Evolutionary conservation across 2,797 vertebrate species (phyloP).

Genomic region (Agapornis canus): DNA sequence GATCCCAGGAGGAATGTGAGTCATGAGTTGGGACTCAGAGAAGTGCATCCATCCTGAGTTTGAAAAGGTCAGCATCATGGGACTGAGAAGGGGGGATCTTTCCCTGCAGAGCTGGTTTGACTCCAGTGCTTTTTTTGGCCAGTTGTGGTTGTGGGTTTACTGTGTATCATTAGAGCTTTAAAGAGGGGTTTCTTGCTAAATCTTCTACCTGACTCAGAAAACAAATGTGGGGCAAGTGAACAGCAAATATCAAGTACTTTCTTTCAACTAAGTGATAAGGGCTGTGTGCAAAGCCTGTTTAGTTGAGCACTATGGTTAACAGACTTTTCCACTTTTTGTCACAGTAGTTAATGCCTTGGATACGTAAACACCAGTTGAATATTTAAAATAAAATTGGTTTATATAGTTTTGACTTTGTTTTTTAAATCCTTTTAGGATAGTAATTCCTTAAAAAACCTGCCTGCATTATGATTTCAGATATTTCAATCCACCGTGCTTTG

Average conservation of each 20-base stretch:
- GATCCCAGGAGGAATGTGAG: background rate
- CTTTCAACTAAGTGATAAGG: background rate
- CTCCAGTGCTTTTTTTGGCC: background rate
- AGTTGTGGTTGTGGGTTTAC: background rate
- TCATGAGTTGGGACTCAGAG: background rate
- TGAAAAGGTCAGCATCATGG: background rate
- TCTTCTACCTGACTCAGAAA: background rate
- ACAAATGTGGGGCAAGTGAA: background rate
- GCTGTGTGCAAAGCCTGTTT: background rate
- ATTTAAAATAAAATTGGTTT: background rate
- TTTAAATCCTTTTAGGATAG: background rate
- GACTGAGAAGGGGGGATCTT: background rate
- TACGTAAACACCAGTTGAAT: background rate
- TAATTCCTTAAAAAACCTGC: background rate
- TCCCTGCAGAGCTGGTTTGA: background rate
- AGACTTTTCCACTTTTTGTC: background rate
- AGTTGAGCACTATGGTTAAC: background rate
- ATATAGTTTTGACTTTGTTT: background rate
- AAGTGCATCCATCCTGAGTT: background rate
- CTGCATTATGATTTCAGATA: constrained; percentile 24
- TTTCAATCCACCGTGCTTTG: constrained; percentile 24
- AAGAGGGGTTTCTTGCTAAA: background rate
- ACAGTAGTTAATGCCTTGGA: background rate
- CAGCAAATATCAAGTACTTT: background rate
- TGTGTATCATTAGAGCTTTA: background rate